These are phyloP conservation scores for Mythimna impura DNA, from an alignment of 2,888 invertebrate genomes.

Conservation along the genomic window DNA sequence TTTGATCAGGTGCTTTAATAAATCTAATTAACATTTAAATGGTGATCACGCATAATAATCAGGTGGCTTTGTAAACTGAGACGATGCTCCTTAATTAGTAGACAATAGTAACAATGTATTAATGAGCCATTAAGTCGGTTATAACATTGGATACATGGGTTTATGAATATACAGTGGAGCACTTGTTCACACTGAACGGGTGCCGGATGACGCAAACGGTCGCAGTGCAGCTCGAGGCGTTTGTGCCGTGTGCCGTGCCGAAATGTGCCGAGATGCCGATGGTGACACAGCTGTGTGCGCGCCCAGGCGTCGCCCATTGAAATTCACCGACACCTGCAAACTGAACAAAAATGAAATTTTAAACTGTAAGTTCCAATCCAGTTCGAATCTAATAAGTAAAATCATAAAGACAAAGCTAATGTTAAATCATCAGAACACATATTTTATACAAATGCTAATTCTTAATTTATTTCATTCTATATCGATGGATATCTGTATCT, in stretches of 20 bases:
- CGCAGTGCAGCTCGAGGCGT: slow-evolving; percentile 14
- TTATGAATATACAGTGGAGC: slow-evolving; percentile 72
- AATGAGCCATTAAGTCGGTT: slow-evolving; percentile 81
- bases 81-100: slow-evolving; percentile 86
- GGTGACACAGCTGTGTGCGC: slow-evolving; percentile 52
- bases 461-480: too few relatives aligned
- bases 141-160: slow-evolving; percentile 72
- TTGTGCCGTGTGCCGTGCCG: slow-evolving; percentile 25
- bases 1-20: slow-evolving; percentile 87
- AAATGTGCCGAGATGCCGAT: slow-evolving; percentile 44
- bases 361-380: slow-evolving; percentile 22
- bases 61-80: slow-evolving; percentile 84
- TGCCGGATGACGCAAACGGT: slow-evolving; percentile 74
- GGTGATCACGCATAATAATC: slow-evolving; percentile 89
- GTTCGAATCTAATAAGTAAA: slow-evolving; percentile 12
- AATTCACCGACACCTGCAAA: slow-evolving; percentile 40
- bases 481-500: slow-evolving; percentile 14
- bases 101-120: slow-evolving; percentile 82
- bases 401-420: background rate
- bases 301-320: slow-evolving; percentile 36
- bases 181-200: slow-evolving; percentile 80
- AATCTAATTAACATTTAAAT: slow-evolving; percentile 90
- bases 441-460: background rate
- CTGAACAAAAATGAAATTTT: slow-evolving; percentile 4
- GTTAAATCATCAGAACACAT: background rate